Conservation (phyloP, 2,113 vertebrate species). For the Pantherophis guttatus region DNA sequence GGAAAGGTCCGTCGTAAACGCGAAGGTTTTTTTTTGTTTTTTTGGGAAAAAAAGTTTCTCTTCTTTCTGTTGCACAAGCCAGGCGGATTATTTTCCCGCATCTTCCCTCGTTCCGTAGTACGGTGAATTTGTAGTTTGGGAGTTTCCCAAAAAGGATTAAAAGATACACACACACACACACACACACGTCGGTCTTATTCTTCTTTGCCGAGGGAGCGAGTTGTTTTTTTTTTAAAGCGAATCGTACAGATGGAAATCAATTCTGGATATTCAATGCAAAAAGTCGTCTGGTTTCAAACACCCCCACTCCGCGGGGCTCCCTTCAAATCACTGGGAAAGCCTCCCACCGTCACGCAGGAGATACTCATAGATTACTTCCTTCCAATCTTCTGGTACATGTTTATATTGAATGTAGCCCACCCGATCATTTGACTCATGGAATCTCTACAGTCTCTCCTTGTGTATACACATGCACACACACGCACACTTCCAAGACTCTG, state of each 20-base stretch:
- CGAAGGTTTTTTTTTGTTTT: background rate
- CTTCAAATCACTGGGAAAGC: background rate
- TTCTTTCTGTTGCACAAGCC: background rate
- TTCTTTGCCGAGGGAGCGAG: background rate
- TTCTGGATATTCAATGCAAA: slow-evolving; percentile 9
- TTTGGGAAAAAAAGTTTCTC: background rate
- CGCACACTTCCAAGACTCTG: background rate
- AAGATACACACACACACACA: too few relatives aligned
- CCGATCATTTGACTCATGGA: background rate
- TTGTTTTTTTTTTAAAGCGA: background rate
- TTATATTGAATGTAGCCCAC: background rate
- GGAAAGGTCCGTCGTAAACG: background rate
- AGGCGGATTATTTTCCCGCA: background rate
- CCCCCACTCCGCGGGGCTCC: background rate
- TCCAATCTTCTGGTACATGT: background rate
- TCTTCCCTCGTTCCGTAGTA: background rate
- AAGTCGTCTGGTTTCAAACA: background rate
- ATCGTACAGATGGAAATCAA: background rate
- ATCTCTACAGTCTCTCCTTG: background rate
- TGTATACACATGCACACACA: background rate
- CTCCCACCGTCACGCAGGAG: background rate
- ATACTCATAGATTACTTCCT: background rate
- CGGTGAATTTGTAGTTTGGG: background rate
- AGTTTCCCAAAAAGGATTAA: background rate
- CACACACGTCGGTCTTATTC: background rate